Evolutionary conservation across 2,113 vertebrate genomes (phyloP), one percentile per base, ranked within the genome.

Genomic region (Phyllopteryx taeniolatus): DNA sequence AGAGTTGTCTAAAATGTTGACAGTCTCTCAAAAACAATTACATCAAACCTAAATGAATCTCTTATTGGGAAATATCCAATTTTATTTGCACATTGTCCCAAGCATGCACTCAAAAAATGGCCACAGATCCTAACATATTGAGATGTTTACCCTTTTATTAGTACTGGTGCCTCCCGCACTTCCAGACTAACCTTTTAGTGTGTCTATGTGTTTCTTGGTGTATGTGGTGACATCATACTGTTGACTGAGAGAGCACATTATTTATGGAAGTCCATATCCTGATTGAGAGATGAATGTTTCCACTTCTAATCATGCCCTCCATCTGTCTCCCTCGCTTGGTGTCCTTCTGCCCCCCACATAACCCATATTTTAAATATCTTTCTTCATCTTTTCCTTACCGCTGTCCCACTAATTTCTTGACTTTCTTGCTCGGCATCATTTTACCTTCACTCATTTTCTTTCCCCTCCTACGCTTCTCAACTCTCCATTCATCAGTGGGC

Each of bases 231-330:
- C 79, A 80, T 85, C 81, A 85, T 84, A 67, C 72, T 71, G 77
- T 76, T 83, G 62, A 83, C 77, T 74, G 68, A 59, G 78, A 80
- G 74, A 62, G 71, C 65, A 59, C 59, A 78, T 80, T 85, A 85
- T 89, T 87, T 86, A 86, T 87, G 74, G 68, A 60, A 71, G 78
- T 75, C 83, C 83, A 87, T 88, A 85, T 88, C 82, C 83, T 85
- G 82, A 89, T 88, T 87, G 82, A 86, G 86, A 77, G 80, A 79
- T 66, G 61, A 82, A 79, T 62, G 65, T 79, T 83, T 78, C 76
- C 77, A 79, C 80, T 86, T 76, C 79, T 76, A 85, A 82, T 84
- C 65, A 80, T 73, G 75, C 68, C 27, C 79, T 76, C 63, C 65
- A 59, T 74, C 74, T 44, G 22, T 51, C 68, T 43, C 68, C 20